phyloP scores from a whole-genome alignment of 2,113 vertebrate genomes.

The Apteryx mantelli region DNA sequence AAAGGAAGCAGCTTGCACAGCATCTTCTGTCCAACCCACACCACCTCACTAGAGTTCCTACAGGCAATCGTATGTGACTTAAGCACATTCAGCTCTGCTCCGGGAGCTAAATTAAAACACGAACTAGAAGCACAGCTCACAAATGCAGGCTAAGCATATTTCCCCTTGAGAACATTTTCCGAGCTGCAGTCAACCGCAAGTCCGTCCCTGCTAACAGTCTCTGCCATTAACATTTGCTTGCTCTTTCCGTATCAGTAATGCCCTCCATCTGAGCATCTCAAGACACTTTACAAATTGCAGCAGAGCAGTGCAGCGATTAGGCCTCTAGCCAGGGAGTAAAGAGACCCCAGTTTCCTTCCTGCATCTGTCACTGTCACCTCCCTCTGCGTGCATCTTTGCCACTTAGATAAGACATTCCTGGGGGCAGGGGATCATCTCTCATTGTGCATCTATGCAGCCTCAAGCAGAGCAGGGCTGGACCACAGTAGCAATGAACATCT shows the following conservation, averaged over 20 bases:
- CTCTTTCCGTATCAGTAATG: neutral
- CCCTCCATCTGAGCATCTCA: neutral
- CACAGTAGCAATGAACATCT: neutral
- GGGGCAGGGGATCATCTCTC: neutral
- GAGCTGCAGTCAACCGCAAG: conserved; percentile 1
- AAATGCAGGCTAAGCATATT: neutral
- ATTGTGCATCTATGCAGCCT: accelerated
- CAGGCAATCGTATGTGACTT: neutral
- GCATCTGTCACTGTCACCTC: conserved; percentile 21
- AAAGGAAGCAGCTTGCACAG: neutral
- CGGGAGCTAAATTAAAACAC: neutral
- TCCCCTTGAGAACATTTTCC: conserved; percentile 8
- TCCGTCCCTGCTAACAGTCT: neutral
- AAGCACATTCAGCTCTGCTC: neutral
- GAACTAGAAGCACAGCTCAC: neutral
- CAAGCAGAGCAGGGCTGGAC: neutral
- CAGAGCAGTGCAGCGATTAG: conserved; percentile 3
- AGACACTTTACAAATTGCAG: neutral
- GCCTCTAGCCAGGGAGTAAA: neutral
- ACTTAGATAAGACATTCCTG: accelerated
- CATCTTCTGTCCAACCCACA: accelerated
- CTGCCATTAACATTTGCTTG: neutral
- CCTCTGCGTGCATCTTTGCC: neutral
- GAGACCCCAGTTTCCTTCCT: neutral
- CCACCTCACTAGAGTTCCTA: neutral